phyloP scores from a whole-genome alignment of 2,888 invertebrate species.

The Drosophila kokeensis region DNA sequence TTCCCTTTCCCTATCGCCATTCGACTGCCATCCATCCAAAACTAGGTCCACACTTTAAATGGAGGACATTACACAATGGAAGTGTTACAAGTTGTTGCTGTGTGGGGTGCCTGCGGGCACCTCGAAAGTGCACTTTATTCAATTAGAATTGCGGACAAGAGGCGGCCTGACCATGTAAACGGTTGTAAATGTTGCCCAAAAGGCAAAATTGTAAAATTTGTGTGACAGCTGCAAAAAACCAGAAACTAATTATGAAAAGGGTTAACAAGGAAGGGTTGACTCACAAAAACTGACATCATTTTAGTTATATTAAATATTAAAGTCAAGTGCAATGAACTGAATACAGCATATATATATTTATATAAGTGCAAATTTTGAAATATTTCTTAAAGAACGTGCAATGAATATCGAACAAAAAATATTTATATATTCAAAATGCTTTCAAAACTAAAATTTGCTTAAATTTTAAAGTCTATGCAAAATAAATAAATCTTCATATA shows the following conservation, averaged over 20 bases:
- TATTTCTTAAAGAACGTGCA: neutral
- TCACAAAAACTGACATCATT: constrained; percentile 41
- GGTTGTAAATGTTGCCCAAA: constrained; percentile 65
- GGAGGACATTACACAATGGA: constrained; percentile 65
- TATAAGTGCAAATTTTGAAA: neutral
- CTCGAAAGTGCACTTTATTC: constrained; percentile 75
- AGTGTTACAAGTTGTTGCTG: constrained; percentile 71
- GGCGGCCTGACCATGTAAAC: constrained; percentile 41
- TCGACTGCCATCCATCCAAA: neutral
- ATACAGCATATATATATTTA: neutral
- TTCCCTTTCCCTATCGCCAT: neutral
- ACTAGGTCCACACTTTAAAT: constrained; percentile 1
- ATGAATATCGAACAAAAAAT: neutral
- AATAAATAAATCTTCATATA: neutral
- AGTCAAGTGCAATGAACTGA: neutral
- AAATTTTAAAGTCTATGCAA: neutral
- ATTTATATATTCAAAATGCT: neutral
- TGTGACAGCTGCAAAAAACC: constrained; percentile 62
- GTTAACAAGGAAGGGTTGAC: neutral
- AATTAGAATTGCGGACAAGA: constrained; percentile 64
- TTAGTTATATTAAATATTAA: constrained; percentile 6
- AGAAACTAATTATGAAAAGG: constrained; percentile 65
- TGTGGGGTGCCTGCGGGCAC: constrained; percentile 38
- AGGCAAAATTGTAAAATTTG: constrained; percentile 66
- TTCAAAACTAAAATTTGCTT: neutral